Evolutionary conservation across 2,113 vertebrate genomes (phyloP).

Genomic region (Collichthys lucidus): DNA sequence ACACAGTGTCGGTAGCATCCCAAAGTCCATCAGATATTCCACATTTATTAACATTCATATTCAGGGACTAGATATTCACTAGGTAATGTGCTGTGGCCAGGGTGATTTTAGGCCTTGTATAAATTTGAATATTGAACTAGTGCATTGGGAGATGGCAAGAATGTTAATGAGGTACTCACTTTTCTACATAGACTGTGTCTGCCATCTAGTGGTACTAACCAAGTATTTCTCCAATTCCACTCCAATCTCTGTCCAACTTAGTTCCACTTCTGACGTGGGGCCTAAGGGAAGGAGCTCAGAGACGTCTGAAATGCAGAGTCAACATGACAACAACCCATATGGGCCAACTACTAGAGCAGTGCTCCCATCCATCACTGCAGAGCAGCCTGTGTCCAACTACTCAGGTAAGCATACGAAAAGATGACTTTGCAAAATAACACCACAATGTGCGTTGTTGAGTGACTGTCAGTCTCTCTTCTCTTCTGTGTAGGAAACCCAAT

Average conservation of each 20-base stretch:
- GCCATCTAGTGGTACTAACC: conserved; percentile 67
- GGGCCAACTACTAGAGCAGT: conserved; percentile 85
- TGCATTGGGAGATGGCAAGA: conserved; percentile 70
- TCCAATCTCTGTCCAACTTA: conserved; percentile 67
- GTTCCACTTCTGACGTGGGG: conserved; percentile 94
- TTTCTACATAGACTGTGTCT: conserved; percentile 32
- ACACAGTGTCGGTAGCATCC: conserved; percentile 16
- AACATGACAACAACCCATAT: conserved; percentile 87
- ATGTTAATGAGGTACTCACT: conserved; percentile 67
- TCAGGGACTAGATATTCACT: conserved; percentile 54
- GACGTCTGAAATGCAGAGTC: conserved; percentile 86
- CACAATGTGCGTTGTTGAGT: neutral
- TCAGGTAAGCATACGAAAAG: conserved; percentile 86
- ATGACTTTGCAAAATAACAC: conserved; percentile 9
- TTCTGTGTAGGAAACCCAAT: conserved; percentile 91
- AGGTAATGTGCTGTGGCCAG: conserved; percentile 57
- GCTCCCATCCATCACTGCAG: conserved; percentile 87
- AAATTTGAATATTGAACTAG: conserved; percentile 77
- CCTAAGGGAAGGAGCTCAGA: conserved; percentile 91
- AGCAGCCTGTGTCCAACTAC: conserved; percentile 93
- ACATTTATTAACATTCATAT: conserved; percentile 62
- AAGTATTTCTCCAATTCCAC: conserved; percentile 20
- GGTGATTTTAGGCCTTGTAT: conserved; percentile 71
- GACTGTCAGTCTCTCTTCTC: neutral
- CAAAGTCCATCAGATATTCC: conserved; percentile 42